Evolutionary conservation across 35 echinoderm and acorn worm genomes (phyloP), one percentile per base, ranked within the genome.

Genomic region (Lytechinus variegatus): DNA sequence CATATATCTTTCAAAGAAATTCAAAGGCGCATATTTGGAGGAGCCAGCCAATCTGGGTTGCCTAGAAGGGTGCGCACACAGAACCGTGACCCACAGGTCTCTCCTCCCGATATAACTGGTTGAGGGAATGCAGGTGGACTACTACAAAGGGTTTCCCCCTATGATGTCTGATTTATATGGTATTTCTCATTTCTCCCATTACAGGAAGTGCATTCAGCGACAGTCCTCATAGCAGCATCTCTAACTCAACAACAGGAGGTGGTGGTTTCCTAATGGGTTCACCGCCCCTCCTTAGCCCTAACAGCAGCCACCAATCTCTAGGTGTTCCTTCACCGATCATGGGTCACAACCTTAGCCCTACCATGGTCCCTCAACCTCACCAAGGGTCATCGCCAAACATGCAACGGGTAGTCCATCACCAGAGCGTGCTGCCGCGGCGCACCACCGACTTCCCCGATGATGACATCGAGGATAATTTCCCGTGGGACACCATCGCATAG

Each of bases 401-500:
- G 61, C 95, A 96, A 10, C 89, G 86, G 93, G 94, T 96, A 86
- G 89, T 94, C 28, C 95, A 92, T 21, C 87, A 56, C 11, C 96
- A 96, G 53, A n/a, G 61, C 8, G 96, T 96, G 28, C 87, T 94
- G 33, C 89, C 95, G 10, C 93, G 91, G 53, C 94, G 93, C 16
- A 86, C 86, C 2, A n/a, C 92, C 14, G 56, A 92, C 27, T 96
- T 94, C 54, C 28, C 92, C 33, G 89, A 95, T 4, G 96, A 98
- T 27, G 97, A 96, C 5, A 95, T 95, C 10, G 97, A 96, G 55
- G 97, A 98, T 55, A 97, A 93, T 8, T 98, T 98, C 58, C 96
- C 96, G 27, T 98, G 97, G 97, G 97, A 98, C 86, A 98, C 96
- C 71, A 98, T 98, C 29, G 94, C 95, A 12, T 97, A 96, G 87